Conservation (phyloP, 1,140 invertebrate genomes). For the Pseudomyrmex pallidus region DNA sequence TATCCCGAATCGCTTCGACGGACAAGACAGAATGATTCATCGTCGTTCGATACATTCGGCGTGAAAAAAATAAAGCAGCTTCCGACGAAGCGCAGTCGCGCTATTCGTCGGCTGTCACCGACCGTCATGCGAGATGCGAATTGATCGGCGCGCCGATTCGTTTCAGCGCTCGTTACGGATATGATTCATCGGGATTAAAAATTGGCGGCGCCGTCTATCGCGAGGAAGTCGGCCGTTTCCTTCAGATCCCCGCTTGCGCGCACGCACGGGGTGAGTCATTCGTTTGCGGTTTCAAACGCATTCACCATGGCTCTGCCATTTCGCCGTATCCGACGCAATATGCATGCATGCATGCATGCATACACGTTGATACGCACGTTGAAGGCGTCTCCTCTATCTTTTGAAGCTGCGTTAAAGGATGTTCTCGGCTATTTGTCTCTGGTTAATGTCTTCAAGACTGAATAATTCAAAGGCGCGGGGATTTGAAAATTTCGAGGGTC, state of each 20-base stretch:
- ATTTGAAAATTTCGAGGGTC: too few species aligned
- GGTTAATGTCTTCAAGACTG: not conserved
- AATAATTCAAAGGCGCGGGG: not conserved
- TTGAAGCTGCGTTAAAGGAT: not conserved
- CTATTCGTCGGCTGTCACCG: slow-evolving; percentile 65
- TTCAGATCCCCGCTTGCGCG: slow-evolving; percentile 4
- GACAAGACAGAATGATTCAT: slow-evolving; percentile 59
- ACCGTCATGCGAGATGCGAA: slow-evolving; percentile 48
- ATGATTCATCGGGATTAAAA: slow-evolving; percentile 71
- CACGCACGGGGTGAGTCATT: slow-evolving; percentile 17
- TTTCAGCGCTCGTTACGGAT: slow-evolving; percentile 65
- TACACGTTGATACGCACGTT: not conserved
- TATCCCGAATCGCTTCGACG: slow-evolving; percentile 28
- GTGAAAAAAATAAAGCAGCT: slow-evolving; percentile 43
- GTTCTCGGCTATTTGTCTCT: not conserved
- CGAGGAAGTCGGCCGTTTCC: slow-evolving; percentile 58
- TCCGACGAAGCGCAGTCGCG: slow-evolving; percentile 40
- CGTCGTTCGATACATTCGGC: slow-evolving; percentile 40
- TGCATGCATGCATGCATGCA: not conserved
- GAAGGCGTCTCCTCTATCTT: not conserved
- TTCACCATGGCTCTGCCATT: slow-evolving; percentile 11
- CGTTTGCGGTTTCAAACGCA: slow-evolving; percentile 54
- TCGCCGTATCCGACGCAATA: not conserved
- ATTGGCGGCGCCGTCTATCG: slow-evolving; percentile 50
- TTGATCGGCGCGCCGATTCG: slow-evolving; percentile 68